phyloP scores from a whole-genome alignment of 2,113 vertebrate species.

The Chiloscyllium plagiosum region DNA sequence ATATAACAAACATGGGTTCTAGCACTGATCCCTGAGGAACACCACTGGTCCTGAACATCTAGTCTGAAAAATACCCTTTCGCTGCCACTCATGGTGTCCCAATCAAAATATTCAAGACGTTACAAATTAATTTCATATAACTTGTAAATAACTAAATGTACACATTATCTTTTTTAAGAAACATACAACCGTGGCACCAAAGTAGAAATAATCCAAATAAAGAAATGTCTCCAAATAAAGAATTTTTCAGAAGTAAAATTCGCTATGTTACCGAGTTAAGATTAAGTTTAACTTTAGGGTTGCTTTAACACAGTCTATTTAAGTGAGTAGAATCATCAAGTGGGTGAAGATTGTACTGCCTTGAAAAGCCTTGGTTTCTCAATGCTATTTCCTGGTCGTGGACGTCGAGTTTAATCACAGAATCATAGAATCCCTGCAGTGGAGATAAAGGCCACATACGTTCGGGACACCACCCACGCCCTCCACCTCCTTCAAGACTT shows the following conservation, averaged over 20 bases:
- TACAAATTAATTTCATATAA: neutral
- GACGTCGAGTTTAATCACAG: no score
- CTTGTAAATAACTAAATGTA: neutral
- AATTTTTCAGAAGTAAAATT: neutral
- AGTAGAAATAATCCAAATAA: neutral
- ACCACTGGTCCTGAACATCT: no score
- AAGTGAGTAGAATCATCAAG: neutral
- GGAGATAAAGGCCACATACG: no score
- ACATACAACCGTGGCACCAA: neutral
- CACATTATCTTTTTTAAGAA: neutral
- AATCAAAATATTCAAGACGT: slow-evolving; percentile 8
- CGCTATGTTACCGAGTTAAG: neutral
- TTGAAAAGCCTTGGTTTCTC: neutral
- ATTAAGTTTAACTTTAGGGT: neutral
- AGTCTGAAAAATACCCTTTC: no score
- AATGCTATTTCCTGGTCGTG: neutral
- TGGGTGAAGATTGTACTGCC: neutral
- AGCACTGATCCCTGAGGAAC: no score
- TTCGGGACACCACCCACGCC: no score
- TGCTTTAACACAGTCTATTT: neutral
- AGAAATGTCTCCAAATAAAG: neutral
- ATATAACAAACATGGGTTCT: no score
- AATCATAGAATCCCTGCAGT: no score
- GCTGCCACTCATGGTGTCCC: neutral
- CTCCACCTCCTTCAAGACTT: no score